Evolutionary conservation across 2,797 vertebrate genomes (phyloP), one percentile per base, ranked within the genome.

Genomic region (Caiman crocodilus): DNA sequence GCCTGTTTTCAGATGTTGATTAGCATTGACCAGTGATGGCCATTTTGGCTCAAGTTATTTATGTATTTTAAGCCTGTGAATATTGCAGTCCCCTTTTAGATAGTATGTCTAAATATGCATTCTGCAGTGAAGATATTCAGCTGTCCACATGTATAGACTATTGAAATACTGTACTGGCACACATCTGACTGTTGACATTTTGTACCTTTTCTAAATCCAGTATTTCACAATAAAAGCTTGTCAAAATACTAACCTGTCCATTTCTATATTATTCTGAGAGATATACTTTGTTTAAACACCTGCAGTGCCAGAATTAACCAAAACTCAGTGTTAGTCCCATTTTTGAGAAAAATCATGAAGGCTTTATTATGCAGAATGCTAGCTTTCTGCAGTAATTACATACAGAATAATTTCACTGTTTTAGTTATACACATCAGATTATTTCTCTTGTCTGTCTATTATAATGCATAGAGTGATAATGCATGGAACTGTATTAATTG

Each of bases 191-290:
- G 83, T 97, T 98, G 98, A 96, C 98, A 98, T 99, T 99, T 99
- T 99, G 98, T 99, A 99, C 98, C 97, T 99, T 98, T 99, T 97
- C 97, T 98, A 98, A 98, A 98, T 97, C 94, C 95, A 97, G 96
- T 97, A 98, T 99, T 99, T 99, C 99, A 98, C 99, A 99, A 99
- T 98, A 98, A 98, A 98, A 99, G 98, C 97, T 98, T 98, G 94
- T 98, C 98, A 98, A 98, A 99, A 97, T 91, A 61, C 83, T 76
- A 35, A n/a, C 90, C 50, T 94, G 69, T 90, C 76, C 71, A 42
- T 61, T 79, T 18, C 7, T 59, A 84, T 81, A 11, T 96, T 56
- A 84, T 92, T 97, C 50, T 10, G 11, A 87, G 87, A 23, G 65
- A 17, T 0, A 0, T 88, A 14, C 57, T 85, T 76, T 74, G 4